Base-by-base conservation (phyloP, 2,113 vertebrate species). In the Heliornis fulica region DNA sequence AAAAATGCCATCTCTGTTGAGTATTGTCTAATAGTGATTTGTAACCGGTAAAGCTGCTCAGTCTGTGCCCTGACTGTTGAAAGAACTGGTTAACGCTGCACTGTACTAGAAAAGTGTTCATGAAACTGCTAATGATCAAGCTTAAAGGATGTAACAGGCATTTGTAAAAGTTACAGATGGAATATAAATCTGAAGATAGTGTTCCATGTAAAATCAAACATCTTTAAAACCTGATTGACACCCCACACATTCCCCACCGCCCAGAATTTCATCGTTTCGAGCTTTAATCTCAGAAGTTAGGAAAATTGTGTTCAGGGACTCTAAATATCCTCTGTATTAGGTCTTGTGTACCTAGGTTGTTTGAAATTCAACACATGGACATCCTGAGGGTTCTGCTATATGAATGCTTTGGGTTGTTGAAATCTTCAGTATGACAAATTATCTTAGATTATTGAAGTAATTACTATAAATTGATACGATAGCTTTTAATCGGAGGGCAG, bases 381-480 rank as follows among this genome's bases (percentile, higher is more conserved):
- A 77, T 72, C 57, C 74, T 25, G 89, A 82, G 95, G 94, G 40
- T 97, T 97, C 75, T 57, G n/a, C 90, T 71, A n/a, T 48, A 32
- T 63, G 46, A 96, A 53, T 57, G 88, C 71, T 71, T 82, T 83
- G 96, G 86, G 59, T 81, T 97, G 80, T 96, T 97, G 95, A 96
- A 90, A 89, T 87, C 85, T 95, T 32, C 65, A 43, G 2, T 84
- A 89, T 72, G 88, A 76, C 40, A 75, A 28, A 43, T 61, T 96
- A 87, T 79, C 77, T 84, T 87, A 78, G 92, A 94, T 93, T 97
- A 91, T 97, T 97, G 96, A 96, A 95, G 86, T 96, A 96, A 97
- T 98, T 98, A 94, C 91, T 97, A 75, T 92, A 92, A 97, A 97
- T 97, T 97, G 93, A 96, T 98, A 96, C 94, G 94, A 94, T 97